Evolutionary conservation across 1,140 invertebrate species (phyloP).

Genomic region (Paralvinella palmiformis): DNA sequence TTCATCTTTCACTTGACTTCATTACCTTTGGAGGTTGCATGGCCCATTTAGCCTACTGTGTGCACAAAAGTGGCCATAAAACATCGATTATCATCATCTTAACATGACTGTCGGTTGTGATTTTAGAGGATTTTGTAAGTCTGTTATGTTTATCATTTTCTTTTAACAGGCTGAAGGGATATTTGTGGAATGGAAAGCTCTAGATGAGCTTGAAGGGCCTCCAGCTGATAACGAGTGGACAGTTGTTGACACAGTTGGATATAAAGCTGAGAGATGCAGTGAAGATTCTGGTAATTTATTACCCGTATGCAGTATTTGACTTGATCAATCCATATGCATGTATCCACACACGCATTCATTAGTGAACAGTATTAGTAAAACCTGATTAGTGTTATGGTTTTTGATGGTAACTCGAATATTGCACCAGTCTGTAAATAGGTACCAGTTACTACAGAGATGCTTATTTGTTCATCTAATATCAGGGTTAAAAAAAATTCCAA

Average conservation of each 20-base stretch:
- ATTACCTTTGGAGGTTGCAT: no score
- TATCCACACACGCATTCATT: no score
- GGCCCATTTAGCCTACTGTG: no score
- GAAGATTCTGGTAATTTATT: slow-evolving; percentile 5
- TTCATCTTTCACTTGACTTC: no score
- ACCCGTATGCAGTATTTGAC: slow-evolving; percentile 1
- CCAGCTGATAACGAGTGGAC: slow-evolving; percentile 12
- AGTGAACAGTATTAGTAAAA: no score
- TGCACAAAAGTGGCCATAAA: neutral
- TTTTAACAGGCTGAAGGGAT: slow-evolving; percentile 40
- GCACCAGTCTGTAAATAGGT: no score
- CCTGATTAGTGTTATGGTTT: no score
- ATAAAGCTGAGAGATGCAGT: neutral
- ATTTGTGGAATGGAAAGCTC: slow-evolving; percentile 50
- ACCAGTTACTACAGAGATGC: no score
- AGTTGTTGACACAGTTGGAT: slow-evolving; percentile 8
- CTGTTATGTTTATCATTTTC: slow-evolving; percentile 8
- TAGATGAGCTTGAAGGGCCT: slow-evolving; percentile 27
- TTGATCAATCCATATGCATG: no score
- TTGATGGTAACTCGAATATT: no score
- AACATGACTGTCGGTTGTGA: neutral
- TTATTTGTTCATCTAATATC: no score
- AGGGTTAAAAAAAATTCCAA: no score
- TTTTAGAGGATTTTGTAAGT: slow-evolving; percentile 8
- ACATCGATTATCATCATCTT: neutral